Conservation (phyloP, 2,888 invertebrate species). For the Thereva nobilitata region DNA sequence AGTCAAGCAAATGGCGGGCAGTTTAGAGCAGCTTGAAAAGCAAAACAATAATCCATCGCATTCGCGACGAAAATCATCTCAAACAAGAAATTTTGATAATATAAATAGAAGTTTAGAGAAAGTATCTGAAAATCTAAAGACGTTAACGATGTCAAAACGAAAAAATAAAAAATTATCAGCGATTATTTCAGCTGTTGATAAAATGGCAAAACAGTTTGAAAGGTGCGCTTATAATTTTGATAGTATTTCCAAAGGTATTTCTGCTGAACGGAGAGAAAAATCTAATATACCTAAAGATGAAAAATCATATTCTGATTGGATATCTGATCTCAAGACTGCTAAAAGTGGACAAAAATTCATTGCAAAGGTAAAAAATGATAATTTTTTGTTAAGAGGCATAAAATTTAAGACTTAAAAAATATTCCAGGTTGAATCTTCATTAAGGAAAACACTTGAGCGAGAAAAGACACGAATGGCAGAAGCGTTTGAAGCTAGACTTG, state of each 20-base stretch:
- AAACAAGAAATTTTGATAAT: slow-evolving; percentile 43
- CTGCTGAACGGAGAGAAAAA: not conserved
- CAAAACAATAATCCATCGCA: slow-evolving; percentile 7
- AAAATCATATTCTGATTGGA: slow-evolving; percentile 53
- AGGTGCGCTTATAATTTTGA: slow-evolving; percentile 48
- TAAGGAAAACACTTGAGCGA: slow-evolving; percentile 50
- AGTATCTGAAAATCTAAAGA: slow-evolving; percentile 47
- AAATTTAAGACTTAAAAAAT: not conserved
- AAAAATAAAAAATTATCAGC: slow-evolving; percentile 46
- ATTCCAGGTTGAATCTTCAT: slow-evolving; percentile 49
- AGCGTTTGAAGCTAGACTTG: slow-evolving; percentile 49
- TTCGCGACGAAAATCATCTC: slow-evolving; percentile 12
- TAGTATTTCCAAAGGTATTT: slow-evolving; percentile 43
- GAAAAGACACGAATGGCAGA: slow-evolving; percentile 50
- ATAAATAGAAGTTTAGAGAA: slow-evolving; percentile 48
- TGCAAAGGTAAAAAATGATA: slow-evolving; percentile 48
- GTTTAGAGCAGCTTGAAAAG: slow-evolving; percentile 44
- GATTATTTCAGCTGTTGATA: slow-evolving; percentile 47
- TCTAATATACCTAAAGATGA: slow-evolving; percentile 10
- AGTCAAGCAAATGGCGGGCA: slow-evolving; percentile 48
- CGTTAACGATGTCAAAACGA: slow-evolving; percentile 44
- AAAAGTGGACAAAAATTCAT: slow-evolving; percentile 52
- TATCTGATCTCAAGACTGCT: slow-evolving; percentile 53
- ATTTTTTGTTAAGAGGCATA: no score
- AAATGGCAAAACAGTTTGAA: slow-evolving; percentile 48